phyloP scores from a whole-genome alignment of 2,113 vertebrate species.

The Aphelocoma coerulescens region DNA sequence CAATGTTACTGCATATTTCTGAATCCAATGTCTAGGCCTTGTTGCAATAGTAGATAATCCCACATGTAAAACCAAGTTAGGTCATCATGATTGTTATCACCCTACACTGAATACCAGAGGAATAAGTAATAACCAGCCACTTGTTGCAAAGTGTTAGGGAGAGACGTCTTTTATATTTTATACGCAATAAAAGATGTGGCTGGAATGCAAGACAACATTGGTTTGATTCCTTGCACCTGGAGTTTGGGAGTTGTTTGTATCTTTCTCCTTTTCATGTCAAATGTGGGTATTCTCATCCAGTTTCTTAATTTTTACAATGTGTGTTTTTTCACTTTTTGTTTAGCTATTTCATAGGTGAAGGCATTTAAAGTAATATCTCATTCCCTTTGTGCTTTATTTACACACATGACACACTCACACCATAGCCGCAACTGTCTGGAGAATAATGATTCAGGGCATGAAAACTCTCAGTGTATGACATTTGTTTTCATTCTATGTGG shows the following conservation, averaged over 20 bases:
- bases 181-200: not conserved
- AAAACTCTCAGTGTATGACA: not conserved
- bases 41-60: not conserved
- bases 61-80: not conserved
- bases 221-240: conserved; percentile 33
- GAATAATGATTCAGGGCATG: not conserved
- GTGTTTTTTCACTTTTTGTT: not conserved
- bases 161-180: not conserved
- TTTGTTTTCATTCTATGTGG: not conserved
- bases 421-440: not conserved
- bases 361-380: not conserved
- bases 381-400: not conserved
- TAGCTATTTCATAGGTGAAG: not conserved
- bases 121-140: conserved; percentile 2
- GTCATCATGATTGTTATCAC: not conserved
- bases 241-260: not conserved
- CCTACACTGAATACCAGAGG: not conserved
- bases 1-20: not conserved
- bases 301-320: not conserved
- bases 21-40: not conserved
- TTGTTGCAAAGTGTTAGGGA: not conserved
- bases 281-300: not conserved
- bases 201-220: not conserved
- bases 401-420: not conserved
- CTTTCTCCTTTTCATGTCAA: not conserved